Percentiles rank a stretch among this genome's conserved stretches.
These are phyloP conservation scores for Acestrorhynchus altus DNA, from an alignment of 2,797 vertebrate genomes.

Conservation along the genomic window DNA sequence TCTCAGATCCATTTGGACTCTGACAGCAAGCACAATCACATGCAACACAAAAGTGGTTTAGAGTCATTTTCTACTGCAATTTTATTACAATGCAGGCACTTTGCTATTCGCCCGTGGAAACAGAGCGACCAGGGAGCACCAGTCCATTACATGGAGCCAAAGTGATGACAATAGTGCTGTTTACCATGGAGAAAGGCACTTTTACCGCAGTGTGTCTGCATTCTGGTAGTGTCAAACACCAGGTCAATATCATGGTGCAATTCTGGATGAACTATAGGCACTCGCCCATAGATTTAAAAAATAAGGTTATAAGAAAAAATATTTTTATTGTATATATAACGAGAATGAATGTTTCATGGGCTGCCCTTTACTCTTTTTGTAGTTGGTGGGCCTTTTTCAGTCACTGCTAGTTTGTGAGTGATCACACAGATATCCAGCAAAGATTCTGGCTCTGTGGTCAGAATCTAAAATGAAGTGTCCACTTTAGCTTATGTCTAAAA, in stretches of 20 bases:
- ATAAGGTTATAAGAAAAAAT: no score
- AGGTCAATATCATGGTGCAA: conserved; percentile 2
- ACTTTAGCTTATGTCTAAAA: neutral
- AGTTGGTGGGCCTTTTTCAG: neutral
- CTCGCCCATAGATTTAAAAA: no score
- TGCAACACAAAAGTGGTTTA: conserved; percentile 36
- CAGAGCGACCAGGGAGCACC: conserved; percentile 21
- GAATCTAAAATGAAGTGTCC: neutral
- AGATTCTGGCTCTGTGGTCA: neutral
- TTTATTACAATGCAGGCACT: conserved; percentile 51
- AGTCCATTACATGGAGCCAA: conserved; percentile 44
- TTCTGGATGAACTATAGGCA: conserved; percentile 13
- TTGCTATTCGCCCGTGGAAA: conserved; percentile 48
- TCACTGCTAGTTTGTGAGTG: neutral
- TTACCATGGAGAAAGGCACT: conserved; percentile 40
- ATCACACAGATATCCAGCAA: neutral
- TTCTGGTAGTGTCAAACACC: conserved; percentile 37
- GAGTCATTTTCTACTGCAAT: conserved; percentile 48
- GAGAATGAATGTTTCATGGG: neutral
- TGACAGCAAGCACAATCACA: conserved; percentile 48
- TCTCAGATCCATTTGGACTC: conserved; percentile 49
- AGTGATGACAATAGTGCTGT: conserved; percentile 44
- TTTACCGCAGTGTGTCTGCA: conserved; percentile 27
- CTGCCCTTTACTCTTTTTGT: neutral
- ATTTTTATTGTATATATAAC: neutral